A percentile compares a stretch with the other conserved stretches of the same genome.
Conservation (phyloP, 2,113 vertebrate species). For the Caranx ignobilis region DNA sequence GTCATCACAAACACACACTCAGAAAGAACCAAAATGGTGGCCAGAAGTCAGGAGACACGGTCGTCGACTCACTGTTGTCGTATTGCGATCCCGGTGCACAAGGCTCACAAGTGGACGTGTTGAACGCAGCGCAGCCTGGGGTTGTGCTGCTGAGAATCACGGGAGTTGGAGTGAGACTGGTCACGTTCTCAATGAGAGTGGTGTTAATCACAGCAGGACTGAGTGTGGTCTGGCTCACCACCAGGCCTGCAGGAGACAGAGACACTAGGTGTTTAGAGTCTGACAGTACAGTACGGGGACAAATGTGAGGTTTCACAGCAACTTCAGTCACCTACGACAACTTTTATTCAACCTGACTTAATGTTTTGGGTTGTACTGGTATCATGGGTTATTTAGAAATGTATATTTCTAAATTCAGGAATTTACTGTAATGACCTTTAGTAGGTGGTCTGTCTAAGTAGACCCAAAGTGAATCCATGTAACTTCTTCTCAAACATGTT, state of each 20-base stretch:
- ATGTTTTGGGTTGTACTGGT: not conserved
- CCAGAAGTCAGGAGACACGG: not conserved
- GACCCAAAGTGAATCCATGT: not conserved
- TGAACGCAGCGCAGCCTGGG: slow-evolving; percentile 82
- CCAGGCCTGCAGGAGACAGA: slow-evolving; percentile 72
- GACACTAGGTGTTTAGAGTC: not conserved
- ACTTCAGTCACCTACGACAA: not conserved
- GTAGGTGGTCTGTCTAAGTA: not conserved
- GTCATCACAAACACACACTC: not conserved
- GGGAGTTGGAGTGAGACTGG: slow-evolving; percentile 61
- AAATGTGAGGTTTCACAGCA: not conserved
- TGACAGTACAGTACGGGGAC: not conserved
- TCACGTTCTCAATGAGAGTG: slow-evolving; percentile 64
- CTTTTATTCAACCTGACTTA: too few relatives aligned
- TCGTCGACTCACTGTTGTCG: slow-evolving; percentile 74
- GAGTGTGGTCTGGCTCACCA: slow-evolving; percentile 82
- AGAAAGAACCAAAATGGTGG: not conserved
- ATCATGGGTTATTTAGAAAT: not conserved
- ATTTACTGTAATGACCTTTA: not conserved
- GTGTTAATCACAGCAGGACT: slow-evolving; percentile 75
- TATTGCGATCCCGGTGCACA: slow-evolving; percentile 86
- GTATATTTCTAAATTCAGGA: not conserved
- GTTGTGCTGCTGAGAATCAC: slow-evolving; percentile 70
- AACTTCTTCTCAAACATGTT: not conserved
- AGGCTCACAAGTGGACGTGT: slow-evolving; percentile 82